Base-by-base conservation (phyloP, 1,140 invertebrate genomes). In the Mactra quadrangularis region DNA sequence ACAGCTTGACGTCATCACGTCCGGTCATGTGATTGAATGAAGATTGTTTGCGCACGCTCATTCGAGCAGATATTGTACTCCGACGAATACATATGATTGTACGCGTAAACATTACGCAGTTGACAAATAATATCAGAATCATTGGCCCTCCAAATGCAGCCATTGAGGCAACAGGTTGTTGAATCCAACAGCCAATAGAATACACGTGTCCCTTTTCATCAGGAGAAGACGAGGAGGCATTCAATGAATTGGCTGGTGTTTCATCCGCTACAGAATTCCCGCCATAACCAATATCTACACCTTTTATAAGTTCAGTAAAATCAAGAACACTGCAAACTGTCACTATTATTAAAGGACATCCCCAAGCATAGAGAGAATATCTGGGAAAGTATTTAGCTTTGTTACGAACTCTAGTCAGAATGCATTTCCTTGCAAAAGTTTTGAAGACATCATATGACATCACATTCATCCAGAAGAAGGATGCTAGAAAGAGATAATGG, bases 381-480 rank as follows among this genome's bases (percentile, higher is more conserved):
- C 92, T 85, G 9, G 94, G 87, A 62, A 95, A 94, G 50, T 92
- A 87, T 35, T 89, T 92, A 53, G 87, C 76, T 55, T 87, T 89
- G 31, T 86, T 83, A 13, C 89, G 59, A 7, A 89, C 53, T 31
- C 83, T 57, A 1, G 86, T 83, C 1, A 88, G 64, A 57, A 89
- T 87, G 47, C 85, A 87, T 60, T 85, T 86, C 53, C 83, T 84
- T 3, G 87, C 95, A 89, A 95, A 94, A 17, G 97, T 98, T 31
- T 93, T 88, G 91, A 93, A 95, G 1, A 95, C 93, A 85, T 95
- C 95, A 87, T 94, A 95, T 0, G 95, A 93, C 90, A 95, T 94
- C 1, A 94, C 93, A 57, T 94, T 94, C 94, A 94, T 95, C 95
- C 95, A 95, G 77, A 94, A 94, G 85, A 95, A 95, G 0, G 94